Base-by-base conservation (phyloP, 2,113 vertebrate species). In the Hiodon tergisus region DNA sequence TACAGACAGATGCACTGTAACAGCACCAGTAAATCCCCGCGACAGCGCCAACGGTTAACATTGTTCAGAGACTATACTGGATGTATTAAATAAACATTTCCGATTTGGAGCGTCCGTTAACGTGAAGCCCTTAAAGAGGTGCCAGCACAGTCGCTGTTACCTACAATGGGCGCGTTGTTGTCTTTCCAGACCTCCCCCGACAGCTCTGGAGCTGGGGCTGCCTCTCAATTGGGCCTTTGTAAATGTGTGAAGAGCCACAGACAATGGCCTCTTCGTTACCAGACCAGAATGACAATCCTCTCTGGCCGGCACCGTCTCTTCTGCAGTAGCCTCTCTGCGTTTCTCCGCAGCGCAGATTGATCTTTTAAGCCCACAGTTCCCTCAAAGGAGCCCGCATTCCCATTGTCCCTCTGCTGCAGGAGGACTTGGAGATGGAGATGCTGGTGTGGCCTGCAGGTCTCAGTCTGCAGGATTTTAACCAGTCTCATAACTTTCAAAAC, bases 191-290 rank as follows among this genome's bases (percentile, higher is more conserved):
- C 52, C 47, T 51, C 53, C 52, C 63, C 65, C 67, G 14, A 11
- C 16, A 79, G 78, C 67, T 78, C 70, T 71, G 66, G 80, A 74
- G 77, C 78, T 74, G 74, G 73, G 77, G 75, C 74, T 72, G 71
- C 79, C 79, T 83, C 81, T 85, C 85, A 86, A 82, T 86, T 81
- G 83, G 76, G n/a, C 83, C 71, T 79, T 83, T 83, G 81, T 85
- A 77, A 77, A 76, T 72, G 74, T 81, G 76, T 76, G 81, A 72
- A 72, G 78, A 68, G 71, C 71, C 14, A 52, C 68, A 77, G 72
- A 85, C 85, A 85, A 85, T 82, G 80, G 76, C 61, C 31, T 79
- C 80, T 85, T 86, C 84, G 83, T 85, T 78, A 85, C 75, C 59
- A 74, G 55, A 55, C 31, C 70, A 48, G 55, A 50, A 5, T 60